Base-by-base conservation (phyloP, 2,797 vertebrate species). In the Aplochiton taeniatus region DNA sequence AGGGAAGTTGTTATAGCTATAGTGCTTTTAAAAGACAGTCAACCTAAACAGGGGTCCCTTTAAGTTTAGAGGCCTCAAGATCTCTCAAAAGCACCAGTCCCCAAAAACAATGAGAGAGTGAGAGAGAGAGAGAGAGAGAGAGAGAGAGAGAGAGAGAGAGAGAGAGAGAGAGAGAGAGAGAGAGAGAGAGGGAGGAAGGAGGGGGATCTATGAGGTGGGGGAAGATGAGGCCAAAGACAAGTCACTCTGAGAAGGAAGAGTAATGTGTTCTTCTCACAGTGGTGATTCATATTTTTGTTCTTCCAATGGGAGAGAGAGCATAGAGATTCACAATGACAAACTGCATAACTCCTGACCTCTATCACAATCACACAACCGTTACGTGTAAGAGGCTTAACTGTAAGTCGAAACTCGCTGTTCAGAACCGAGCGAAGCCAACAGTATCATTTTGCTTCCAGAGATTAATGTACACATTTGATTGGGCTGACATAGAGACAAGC, bases 1-100 rank as follows among this genome's bases (percentile, higher is more conserved):
- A n/a, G 72, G 83, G 76, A 88, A 85, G 78, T 78, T 79, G 72
- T 80, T 85, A 68, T 75, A 79, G 75, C 80, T 78, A 65, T 8
- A 2, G 63, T 44, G 66, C 70, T 81, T 82, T 77, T 77, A 82
- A 81, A 69, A 78, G 63, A 73, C 65, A 73, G 72, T 75, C 75
- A 85, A 72, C 72, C 77, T 81, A 81, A 87, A 81, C 83, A 78
- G 72, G 58, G 62, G 10, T 63, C 48, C 17, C 65, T 70, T 70
- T 70, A 77, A 75, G 63, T 54, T 70, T 9, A 6, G 61, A n/a
- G 57, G 60, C 66, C 72, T 78, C 69, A 70, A 47, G 56, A 56
- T 46, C 58, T 54, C 47, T 20, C 51, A 68, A 64, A 65, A 19
- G 20, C 57, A 58, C 31, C 31, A 31, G 31, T 31, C 31, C 31